Evolutionary conservation across 2,888 invertebrate species (phyloP).

Genomic region (Heliconius ethilla): DNA sequence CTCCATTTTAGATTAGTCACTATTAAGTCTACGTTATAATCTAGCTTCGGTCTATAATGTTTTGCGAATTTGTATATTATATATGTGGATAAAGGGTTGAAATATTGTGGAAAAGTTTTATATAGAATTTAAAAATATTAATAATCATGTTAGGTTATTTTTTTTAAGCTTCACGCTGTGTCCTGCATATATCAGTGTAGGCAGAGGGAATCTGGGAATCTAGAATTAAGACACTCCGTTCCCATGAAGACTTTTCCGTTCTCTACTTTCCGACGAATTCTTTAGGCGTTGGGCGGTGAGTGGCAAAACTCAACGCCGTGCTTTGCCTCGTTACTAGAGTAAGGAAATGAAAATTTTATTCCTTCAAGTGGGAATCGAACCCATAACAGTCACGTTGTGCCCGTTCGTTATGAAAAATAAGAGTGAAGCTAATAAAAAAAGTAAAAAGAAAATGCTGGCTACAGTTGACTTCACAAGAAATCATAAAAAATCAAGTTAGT

Average conservation of each 20-base stretch:
- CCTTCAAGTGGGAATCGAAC: too few species aligned
- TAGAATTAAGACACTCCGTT: background rate
- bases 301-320: background rate
- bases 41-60: background rate
- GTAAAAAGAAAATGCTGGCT: background rate
- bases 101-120: background rate
- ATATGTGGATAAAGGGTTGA: background rate
- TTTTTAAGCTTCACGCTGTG: background rate
- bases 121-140: background rate
- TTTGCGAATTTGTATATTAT: background rate
- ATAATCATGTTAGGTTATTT: background rate
- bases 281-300: background rate
- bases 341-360: background rate
- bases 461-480: background rate
- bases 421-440: background rate
- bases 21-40: background rate
- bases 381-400: too few species aligned
- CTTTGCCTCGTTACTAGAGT: background rate
- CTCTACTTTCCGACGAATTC: background rate
- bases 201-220: background rate
- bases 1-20: conserved; percentile 12
- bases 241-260: too few species aligned
- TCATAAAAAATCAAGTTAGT: background rate
- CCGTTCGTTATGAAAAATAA: too few species aligned
- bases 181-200: background rate